phyloP scores from a whole-genome alignment of 2,888 invertebrate genomes.

The Apotomis turbidana region DNA sequence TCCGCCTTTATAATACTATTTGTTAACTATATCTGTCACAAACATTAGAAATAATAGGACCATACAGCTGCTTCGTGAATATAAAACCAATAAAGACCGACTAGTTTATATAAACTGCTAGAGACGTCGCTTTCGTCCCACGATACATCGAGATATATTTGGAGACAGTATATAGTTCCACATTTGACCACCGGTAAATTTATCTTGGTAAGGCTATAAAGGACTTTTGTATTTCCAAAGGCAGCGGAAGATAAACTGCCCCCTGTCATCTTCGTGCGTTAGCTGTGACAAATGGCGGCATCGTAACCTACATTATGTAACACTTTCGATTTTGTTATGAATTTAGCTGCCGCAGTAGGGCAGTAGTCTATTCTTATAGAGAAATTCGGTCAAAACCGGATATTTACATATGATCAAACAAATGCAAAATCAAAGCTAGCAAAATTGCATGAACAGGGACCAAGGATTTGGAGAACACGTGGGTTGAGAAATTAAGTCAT shows the following conservation, averaged over 20 bases:
- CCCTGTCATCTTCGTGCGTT: slow-evolving; percentile 36
- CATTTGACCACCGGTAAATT: slow-evolving; percentile 14
- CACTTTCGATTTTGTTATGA: slow-evolving; percentile 37
- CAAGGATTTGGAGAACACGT: too few relatives aligned
- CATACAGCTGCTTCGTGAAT: slow-evolving; percentile 19
- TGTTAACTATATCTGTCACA: background rate
- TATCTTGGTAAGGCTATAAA: slow-evolving; percentile 24
- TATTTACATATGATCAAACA: too few relatives aligned
- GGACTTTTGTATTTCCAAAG: slow-evolving; percentile 17
- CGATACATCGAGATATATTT: background rate
- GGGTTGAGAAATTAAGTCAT: too few relatives aligned
- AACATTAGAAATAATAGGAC: slow-evolving; percentile 4
- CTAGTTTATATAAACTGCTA: background rate
- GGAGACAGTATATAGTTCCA: slow-evolving; percentile 5
- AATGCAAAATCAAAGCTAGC: too few relatives aligned
- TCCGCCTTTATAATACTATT: background rate
- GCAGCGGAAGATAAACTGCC: slow-evolving; percentile 36
- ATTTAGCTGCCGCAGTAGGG: background rate
- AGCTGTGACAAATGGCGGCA: slow-evolving; percentile 37
- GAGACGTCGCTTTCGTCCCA: background rate
- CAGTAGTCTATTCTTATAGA: background rate
- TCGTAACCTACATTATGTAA: slow-evolving; percentile 37
- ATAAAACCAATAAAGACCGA: slow-evolving; percentile 12
- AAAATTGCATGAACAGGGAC: too few relatives aligned
- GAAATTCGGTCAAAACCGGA: background rate